phyloP scores from a whole-genome alignment of 1,140 invertebrate genomes.

The Adoxophyes honmai region DNA sequence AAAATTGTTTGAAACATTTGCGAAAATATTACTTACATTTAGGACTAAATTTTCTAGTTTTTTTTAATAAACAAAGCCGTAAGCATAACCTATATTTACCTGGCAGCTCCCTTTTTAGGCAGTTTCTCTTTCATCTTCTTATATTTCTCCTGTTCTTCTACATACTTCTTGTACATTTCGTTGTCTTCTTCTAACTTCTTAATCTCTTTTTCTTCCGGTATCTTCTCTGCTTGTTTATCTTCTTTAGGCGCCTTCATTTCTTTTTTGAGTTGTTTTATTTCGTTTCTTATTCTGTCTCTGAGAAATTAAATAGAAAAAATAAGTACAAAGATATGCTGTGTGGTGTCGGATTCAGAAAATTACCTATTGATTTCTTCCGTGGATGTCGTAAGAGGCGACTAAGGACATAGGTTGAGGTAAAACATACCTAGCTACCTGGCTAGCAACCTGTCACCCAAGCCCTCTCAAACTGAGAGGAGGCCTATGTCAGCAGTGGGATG shows the following conservation, averaged over 20 bases:
- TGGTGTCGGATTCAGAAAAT: too few species aligned
- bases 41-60: too few species aligned
- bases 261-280: constrained; percentile 86
- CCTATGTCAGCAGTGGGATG: too few species aligned
- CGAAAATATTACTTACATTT: constrained; percentile 17
- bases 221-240: constrained; percentile 47
- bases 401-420: too few species aligned
- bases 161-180: constrained; percentile 84
- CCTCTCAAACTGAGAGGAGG: too few species aligned
- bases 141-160: constrained; percentile 88
- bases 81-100: constrained; percentile 51
- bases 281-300: constrained; percentile 86
- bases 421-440: too few species aligned
- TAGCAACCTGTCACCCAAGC: too few species aligned
- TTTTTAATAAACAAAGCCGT: too few species aligned
- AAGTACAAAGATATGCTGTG: too few species aligned
- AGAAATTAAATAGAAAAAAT: constrained; percentile 37
- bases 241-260: constrained; percentile 82
- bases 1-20: too few species aligned
- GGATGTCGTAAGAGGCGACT: too few species aligned
- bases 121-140: constrained; percentile 82
- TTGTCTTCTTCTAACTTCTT: constrained; percentile 69
- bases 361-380: too few species aligned
- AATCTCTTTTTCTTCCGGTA: constrained; percentile 52
- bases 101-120: constrained; percentile 83